Base-by-base conservation (phyloP, 1,140 invertebrate genomes). In the Drosophila murphyi region DNA sequence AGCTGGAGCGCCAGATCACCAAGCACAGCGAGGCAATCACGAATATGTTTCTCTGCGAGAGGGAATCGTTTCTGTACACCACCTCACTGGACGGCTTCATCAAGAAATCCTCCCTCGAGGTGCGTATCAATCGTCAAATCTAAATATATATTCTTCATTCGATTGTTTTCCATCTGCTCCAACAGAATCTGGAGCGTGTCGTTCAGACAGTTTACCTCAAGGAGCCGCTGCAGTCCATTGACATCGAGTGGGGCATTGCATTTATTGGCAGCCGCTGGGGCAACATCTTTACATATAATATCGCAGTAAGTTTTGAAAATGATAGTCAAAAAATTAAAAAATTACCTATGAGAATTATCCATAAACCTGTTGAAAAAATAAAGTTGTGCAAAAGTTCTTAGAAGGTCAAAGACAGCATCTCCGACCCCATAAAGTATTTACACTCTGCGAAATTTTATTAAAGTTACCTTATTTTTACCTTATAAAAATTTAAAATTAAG, bases 1-100 rank as follows among this genome's bases (percentile, higher is more conserved):
- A 93, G 50, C 80, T 94, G 8, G 72, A 94, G 28, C 90, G 82
- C 10, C 93, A 93, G 10, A 82, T 94, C 41, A 43, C 78, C n/a
- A 90, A 92, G 51, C 92, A 92, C 59, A 85, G 82, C n/a, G 90
- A 92, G 29, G 83, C 83, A 39, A 92, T 92, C 7, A 92, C 91
- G 1, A 76, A 92, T 45, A 92, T 92, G 77, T 80, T 54, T 70
- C 52, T 92, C 8, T 78, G 74, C 48, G 65, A 80, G 4, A 60
- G 72, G 43, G 76, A 87, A 7, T 72, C 76, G 0, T 41, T 47
- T 20, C 47, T 92, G 2, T 92, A 82, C 48, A 92, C 92, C 32
- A 92, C 81, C 4, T 92, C 92, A 0, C 39, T 91, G 6, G 92
- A 92, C 78, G 81, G 92, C 0, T 92, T 82, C 50, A 55, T 92